Percentiles rank a stretch among this genome's conserved stretches.
Evolutionary conservation across 2,888 invertebrate species (phyloP).

Genomic region (Phlogophora meticulosa): DNA sequence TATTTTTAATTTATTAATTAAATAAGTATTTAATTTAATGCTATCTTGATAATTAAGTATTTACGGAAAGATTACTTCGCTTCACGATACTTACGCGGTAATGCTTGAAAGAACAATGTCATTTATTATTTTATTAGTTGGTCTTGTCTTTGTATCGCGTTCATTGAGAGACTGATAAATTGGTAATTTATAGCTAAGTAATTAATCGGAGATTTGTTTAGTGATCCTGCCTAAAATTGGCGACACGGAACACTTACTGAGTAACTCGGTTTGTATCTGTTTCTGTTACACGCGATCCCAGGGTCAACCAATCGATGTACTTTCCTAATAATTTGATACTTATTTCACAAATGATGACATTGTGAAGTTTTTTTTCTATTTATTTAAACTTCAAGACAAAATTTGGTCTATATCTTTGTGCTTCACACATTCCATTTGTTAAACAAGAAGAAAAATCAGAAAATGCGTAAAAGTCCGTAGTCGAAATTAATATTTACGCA

Average conservation of each 20-base stretch:
- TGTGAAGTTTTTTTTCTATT: no score
- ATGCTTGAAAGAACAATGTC: constrained; percentile 11
- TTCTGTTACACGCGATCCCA: no score
- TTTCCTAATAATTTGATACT: neutral
- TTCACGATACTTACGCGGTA: constrained; percentile 14
- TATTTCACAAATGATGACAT: no score
- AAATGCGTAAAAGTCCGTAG: no score
- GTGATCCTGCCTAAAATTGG: neutral
- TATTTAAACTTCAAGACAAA: no score
- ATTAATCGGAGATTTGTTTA: neutral
- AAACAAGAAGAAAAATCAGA: neutral
- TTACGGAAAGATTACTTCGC: constrained; percentile 14
- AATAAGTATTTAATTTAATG: constrained; percentile 30
- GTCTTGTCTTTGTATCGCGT: neutral
- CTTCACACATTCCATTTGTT: constrained; percentile 3
- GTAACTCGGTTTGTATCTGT: no score
- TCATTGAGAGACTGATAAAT: neutral
- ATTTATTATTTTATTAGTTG: constrained; percentile 20
- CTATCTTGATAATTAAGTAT: constrained; percentile 23
- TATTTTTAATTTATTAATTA: constrained; percentile 14
- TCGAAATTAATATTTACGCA: no score
- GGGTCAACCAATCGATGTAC: neutral
- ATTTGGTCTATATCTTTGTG: no score
- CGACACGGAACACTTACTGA: neutral
- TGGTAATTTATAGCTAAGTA: neutral